A percentile compares a stretch with the other conserved stretches of the same genome.
These are phyloP conservation scores for Heptranchias perlo DNA, from an alignment of 2,113 vertebrate genomes.

Conservation along the genomic window DNA sequence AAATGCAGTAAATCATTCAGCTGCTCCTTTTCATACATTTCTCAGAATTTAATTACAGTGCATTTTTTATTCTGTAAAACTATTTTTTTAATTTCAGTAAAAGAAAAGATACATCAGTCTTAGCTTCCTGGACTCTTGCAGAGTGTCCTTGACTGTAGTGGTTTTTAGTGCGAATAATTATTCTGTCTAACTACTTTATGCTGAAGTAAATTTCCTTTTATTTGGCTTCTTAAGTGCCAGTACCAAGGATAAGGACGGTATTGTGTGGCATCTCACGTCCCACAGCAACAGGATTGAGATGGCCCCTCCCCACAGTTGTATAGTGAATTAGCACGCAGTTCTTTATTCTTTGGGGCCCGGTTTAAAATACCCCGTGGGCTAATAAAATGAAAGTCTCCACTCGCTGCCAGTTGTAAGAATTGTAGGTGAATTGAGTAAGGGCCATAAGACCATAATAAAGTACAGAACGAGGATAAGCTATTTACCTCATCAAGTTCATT, in stretches of 20 bases:
- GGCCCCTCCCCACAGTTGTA: no score
- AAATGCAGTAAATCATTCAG: not conserved
- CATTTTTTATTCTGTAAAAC: not conserved
- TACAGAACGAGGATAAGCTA: no score
- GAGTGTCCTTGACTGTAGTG: not conserved
- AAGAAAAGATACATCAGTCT: not conserved
- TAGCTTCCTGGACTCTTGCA: not conserved
- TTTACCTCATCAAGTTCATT: not conserved
- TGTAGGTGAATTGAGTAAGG: no score
- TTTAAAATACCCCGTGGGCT: no score
- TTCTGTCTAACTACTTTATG: not conserved
- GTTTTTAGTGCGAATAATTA: not conserved
- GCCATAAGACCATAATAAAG: no score
- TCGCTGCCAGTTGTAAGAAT: no score
- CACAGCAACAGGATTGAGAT: no score
- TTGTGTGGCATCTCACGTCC: not conserved
- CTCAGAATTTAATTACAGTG: not conserved
- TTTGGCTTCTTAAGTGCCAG: not conserved
- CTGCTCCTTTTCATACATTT: not conserved
- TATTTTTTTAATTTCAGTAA: not conserved
- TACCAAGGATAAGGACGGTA: not conserved
- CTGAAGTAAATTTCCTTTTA: not conserved
- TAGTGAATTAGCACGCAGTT: no score
- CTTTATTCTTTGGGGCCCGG: no score
- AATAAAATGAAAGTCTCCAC: no score